Evolutionary conservation across 2,888 invertebrate genomes (phyloP).

Genomic region (Aphidius colemani): DNA sequence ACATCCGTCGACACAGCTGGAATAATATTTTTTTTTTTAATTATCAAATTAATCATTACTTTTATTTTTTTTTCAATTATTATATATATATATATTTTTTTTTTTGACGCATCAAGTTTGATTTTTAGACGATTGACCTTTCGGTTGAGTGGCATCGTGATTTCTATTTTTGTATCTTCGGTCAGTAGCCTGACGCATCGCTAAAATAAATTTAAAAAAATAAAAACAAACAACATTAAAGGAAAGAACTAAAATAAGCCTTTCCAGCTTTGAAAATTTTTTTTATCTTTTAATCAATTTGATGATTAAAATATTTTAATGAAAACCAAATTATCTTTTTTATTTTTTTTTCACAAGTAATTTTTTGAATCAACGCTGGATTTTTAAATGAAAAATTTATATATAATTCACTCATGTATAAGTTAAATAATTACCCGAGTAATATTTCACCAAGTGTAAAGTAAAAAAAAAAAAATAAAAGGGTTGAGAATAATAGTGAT

Average conservation of each 20-base stretch:
- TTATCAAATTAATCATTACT: no score
- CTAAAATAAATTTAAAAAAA: no score
- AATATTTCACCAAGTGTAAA: slow-evolving; percentile 46
- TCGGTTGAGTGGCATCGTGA: not conserved
- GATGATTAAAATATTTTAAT: no score
- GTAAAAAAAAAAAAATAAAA: slow-evolving; percentile 29
- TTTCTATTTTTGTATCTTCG: slow-evolving; percentile 8
- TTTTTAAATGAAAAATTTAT: slow-evolving; percentile 45
- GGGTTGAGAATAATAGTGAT: slow-evolving; percentile 32
- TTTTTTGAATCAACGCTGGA: no score
- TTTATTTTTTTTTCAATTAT: no score
- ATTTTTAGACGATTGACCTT: slow-evolving; percentile 2
- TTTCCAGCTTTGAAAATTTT: no score
- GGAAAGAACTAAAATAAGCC: no score
- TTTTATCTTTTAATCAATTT: no score
- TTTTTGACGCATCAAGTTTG: no score
- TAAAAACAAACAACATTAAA: not conserved
- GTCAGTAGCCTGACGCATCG: not conserved
- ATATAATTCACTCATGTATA: slow-evolving; percentile 53
- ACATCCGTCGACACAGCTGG: slow-evolving; percentile 13
- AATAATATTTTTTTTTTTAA: slow-evolving; percentile 4
- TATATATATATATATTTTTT: no score
- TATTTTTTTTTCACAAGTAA: no score
- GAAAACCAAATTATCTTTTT: no score
- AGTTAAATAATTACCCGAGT: slow-evolving; percentile 55